Evolutionary conservation across 1,140 invertebrate genomes (phyloP), one percentile per base, ranked within the genome.

Genomic region (Drosophila asahinai): DNA sequence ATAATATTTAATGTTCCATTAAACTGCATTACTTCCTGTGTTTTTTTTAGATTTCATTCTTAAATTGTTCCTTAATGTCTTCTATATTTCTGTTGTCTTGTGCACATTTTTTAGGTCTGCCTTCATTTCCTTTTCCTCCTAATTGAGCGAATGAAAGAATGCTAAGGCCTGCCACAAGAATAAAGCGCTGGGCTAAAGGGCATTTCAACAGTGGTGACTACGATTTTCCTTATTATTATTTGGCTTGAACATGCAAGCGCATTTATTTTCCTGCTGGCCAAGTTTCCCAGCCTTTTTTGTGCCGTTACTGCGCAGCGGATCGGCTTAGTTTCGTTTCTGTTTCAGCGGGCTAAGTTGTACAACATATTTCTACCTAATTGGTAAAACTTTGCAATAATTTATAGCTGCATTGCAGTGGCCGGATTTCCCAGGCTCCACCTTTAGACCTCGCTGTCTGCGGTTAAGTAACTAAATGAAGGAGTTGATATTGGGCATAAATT

Each of bases 321-420:
- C 42, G 59, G 47, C 55, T 76, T 51, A 62, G 42, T 59, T 66
- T 45, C 63, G 59, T 43, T 67, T 51, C 61, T 61, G 76, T 64
- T 76, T 52, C 60, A 62, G 14, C 52, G 60, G 70, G 59, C 61
- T 45, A 59, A 79, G 59, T 83, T 83, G 80, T 67, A 78, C 84
- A 89, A 72, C 81, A 87, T 89, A 89, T 87, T 89, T 87, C 62
- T 63, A 81, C 62, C 74, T 90, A 87, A 87, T 87, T 87, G 86
- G 77, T 72, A 59, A 81, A 89, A 89, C 66, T 89, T 89, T 84
- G 81, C 52, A 90, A 90, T 81, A 90, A 90, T 84, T 84, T 89
- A 90, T 84, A 81, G 78, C 84, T 89, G 86, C 84, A 89, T 81
- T 89, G 86, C 86, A 84, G 84, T 90, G 81, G 78, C 57, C 59